These are phyloP conservation scores for Oryctes rhinoceros DNA, from an alignment of 1,140 invertebrate genomes.

Conservation along the genomic window DNA sequence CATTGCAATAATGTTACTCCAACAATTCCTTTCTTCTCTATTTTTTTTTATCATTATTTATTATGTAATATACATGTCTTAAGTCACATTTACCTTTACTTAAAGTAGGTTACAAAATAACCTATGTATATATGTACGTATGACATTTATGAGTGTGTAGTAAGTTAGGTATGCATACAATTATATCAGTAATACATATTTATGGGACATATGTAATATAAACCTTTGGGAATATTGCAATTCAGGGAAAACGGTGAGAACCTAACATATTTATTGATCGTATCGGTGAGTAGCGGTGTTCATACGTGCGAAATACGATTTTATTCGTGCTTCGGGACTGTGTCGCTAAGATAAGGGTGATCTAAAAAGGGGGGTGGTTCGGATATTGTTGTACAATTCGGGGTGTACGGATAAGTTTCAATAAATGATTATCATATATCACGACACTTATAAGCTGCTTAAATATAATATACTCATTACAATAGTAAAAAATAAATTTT, in stretches of 20 bases:
- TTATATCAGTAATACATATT: slow-evolving; percentile 26
- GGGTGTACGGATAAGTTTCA: neutral
- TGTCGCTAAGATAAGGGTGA: neutral
- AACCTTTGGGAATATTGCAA: no score
- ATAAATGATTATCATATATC: slow-evolving; percentile 54
- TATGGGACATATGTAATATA: no score
- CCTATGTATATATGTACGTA: neutral
- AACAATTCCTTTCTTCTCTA: slow-evolving; percentile 39
- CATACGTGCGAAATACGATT: neutral
- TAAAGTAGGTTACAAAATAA: slow-evolving; percentile 40
- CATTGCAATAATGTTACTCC: slow-evolving; percentile 8
- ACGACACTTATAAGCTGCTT: slow-evolving; percentile 56
- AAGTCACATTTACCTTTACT: slow-evolving; percentile 43
- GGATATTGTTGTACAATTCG: neutral
- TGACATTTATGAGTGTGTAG: neutral
- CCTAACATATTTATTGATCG: neutral
- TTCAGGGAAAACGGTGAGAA: neutral
- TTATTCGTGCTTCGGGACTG: neutral
- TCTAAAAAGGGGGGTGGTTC: neutral
- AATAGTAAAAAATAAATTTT: slow-evolving; percentile 54
- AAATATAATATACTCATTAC: slow-evolving; percentile 44
- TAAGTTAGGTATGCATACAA: neutral
- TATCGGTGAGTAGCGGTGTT: neutral
- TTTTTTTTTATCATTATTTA: slow-evolving; percentile 17
- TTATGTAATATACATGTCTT: slow-evolving; percentile 16